Conservation (phyloP, 2,797 vertebrate species). For the Myripristis jacobus region DNA sequence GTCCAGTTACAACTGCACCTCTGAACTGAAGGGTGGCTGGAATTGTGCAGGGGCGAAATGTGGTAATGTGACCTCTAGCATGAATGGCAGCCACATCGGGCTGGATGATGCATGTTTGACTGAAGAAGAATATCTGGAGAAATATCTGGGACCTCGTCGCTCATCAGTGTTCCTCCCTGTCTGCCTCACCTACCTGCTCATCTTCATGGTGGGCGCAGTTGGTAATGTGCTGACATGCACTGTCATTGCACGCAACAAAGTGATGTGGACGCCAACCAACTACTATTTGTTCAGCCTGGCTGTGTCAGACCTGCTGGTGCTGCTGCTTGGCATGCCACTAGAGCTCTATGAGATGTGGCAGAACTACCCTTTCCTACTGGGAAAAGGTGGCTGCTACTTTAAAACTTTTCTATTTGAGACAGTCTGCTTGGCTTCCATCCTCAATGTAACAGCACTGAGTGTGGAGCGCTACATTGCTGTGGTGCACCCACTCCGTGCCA, state of each 20-base stretch:
- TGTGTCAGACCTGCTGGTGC: constrained; percentile 91
- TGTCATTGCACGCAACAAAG: constrained; percentile 89
- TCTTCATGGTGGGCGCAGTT: constrained; percentile 88
- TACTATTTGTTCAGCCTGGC: constrained; percentile 96
- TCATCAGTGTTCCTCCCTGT: constrained; percentile 88
- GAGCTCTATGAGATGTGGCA: constrained; percentile 95
- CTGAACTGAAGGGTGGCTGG: constrained; percentile 38
- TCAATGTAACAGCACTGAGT: constrained; percentile 93
- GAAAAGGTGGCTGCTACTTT: constrained; percentile 89
- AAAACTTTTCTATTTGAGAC: constrained; percentile 93
- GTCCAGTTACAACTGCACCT: constrained; percentile 81
- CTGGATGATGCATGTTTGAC: constrained; percentile 85
- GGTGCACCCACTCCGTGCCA: constrained; percentile 91
- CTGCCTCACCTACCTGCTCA: constrained; percentile 88
- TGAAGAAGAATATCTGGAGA: constrained; percentile 83
- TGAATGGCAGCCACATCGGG: constrained; percentile 54
- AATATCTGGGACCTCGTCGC: constrained; percentile 86
- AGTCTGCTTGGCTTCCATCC: constrained; percentile 94
- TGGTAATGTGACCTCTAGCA: constrained; percentile 74
- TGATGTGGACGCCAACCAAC: constrained; percentile 95
- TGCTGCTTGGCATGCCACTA: constrained; percentile 92
- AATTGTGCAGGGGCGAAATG: constrained; percentile 70
- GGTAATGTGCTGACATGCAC: constrained; percentile 92
- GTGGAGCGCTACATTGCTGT: constrained; percentile 95
- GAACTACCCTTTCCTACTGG: constrained; percentile 95